These are phyloP conservation scores for Pachyseris speciosa DNA, from an alignment of 64 coral and sea anemone species.

Conservation along the genomic window DNA sequence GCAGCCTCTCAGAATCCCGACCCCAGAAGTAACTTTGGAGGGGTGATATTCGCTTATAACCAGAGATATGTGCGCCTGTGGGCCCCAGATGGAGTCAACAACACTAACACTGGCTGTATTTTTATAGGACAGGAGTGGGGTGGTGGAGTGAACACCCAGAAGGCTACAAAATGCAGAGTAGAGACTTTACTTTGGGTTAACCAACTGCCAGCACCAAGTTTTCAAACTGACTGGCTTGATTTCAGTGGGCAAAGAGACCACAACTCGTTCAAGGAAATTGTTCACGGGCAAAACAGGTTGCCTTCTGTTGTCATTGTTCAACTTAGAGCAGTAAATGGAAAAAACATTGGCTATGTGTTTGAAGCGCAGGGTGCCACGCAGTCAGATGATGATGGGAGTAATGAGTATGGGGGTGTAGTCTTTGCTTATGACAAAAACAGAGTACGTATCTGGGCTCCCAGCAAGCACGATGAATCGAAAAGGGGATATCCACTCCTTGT, in stretches of 20 bases:
- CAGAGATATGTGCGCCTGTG: slow-evolving; percentile 79
- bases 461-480: slow-evolving; percentile 55
- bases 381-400: slow-evolving; percentile 72
- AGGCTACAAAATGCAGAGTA: slow-evolving; percentile 74
- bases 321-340: slow-evolving; percentile 57
- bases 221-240: slow-evolving; percentile 68
- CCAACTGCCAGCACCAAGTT: slow-evolving; percentile 76
- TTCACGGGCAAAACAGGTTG: slow-evolving; percentile 54
- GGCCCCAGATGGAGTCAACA: slow-evolving; percentile 66
- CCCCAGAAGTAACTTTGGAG: slow-evolving; percentile 68
- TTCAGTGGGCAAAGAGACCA: slow-evolving; percentile 57
- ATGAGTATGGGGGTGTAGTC: slow-evolving; percentile 88
- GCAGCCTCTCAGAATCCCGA: slow-evolving; percentile 85
- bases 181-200: slow-evolving; percentile 81
- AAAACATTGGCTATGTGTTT: slow-evolving; percentile 79
- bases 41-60: slow-evolving; percentile 88
- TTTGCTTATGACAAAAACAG: slow-evolving; percentile 90
- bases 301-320: slow-evolving; percentile 81
- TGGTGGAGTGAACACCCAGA: slow-evolving; percentile 57
- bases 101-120: slow-evolving; percentile 87
- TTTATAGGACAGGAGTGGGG: slow-evolving; percentile 86
- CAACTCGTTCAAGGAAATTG: slow-evolving; percentile 59
- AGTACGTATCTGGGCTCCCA: slow-evolving; percentile 90
- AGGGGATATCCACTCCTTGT: slow-evolving; percentile 87
- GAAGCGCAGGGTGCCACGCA: slow-evolving; percentile 81